Percentiles rank a stretch among this genome's conserved stretches.
phyloP scores from a whole-genome alignment of 2,113 vertebrate genomes.

The Ageneiosus marmoratus region DNA sequence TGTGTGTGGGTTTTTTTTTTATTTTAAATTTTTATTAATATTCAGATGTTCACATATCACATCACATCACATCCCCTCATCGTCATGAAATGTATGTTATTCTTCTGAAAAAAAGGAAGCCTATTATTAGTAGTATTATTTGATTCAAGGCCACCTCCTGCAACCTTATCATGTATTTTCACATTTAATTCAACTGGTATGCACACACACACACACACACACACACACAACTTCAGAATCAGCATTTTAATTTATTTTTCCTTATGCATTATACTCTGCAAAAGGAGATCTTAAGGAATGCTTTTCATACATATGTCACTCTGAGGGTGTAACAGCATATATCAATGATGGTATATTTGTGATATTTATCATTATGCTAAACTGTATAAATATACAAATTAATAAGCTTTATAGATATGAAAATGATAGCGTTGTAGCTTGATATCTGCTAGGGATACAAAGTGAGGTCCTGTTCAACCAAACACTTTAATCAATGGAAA shows the following conservation, averaged over 20 bases:
- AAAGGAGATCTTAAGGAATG: slow-evolving; percentile 1
- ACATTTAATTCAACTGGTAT: neutral
- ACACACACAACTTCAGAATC: neutral
- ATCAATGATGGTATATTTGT: neutral
- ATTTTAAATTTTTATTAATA: neutral
- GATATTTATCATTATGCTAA: neutral
- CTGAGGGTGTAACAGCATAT: neutral
- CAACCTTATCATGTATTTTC: slow-evolving; percentile 13
- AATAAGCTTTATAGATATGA: neutral
- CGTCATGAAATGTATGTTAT: neutral
- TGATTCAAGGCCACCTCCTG: slow-evolving; percentile 8
- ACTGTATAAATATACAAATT: neutral
- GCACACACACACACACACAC: neutral
- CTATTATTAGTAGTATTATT: neutral
- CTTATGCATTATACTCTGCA: neutral
- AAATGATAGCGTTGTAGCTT: neutral
- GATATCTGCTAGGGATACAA: neutral
- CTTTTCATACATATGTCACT: neutral
- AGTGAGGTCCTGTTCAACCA: neutral
- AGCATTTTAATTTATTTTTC: neutral
- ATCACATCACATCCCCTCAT: neutral
- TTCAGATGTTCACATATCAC: neutral
- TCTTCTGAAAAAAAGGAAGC: neutral
- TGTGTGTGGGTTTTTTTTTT: too few species aligned
- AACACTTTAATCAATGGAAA: neutral